Conservation (phyloP, 2,888 invertebrate species). For the Heteromyza rotundicornis region DNA sequence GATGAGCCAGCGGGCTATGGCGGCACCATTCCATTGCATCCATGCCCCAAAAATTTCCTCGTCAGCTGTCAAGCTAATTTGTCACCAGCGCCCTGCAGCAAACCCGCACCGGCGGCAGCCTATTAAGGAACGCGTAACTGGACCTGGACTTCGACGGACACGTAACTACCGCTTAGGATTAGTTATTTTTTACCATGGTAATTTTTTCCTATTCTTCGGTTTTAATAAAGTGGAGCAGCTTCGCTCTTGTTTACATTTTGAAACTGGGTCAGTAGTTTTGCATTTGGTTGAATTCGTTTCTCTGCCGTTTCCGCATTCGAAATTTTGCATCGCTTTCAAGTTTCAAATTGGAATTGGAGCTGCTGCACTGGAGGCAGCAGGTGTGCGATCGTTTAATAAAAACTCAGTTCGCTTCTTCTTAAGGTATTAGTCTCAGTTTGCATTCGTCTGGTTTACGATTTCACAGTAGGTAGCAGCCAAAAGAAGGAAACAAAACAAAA, state of each 20-base stretch:
- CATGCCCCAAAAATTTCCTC: conserved; percentile 9
- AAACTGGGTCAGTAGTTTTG: neutral
- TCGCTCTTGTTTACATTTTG: neutral
- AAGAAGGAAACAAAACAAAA: no score
- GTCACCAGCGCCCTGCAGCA: conserved; percentile 12
- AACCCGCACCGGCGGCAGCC: conserved; percentile 21
- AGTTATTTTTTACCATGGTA: neutral
- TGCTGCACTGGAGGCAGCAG: neutral
- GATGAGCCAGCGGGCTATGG: conserved; percentile 4
- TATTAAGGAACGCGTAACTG: conserved; percentile 12
- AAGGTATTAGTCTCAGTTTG: neutral
- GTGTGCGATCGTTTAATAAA: neutral
- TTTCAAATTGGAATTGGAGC: neutral
- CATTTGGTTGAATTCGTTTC: neutral
- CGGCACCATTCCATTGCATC: conserved; percentile 18
- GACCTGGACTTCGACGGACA: neutral
- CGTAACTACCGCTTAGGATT: neutral
- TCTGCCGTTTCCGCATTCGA: neutral
- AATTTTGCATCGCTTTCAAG: neutral
- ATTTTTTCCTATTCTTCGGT: neutral
- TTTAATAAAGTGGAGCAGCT: conserved; percentile 12
- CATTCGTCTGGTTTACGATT: neutral
- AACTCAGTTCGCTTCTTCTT: neutral
- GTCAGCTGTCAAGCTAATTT: conserved; percentile 12
- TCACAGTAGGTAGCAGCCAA: neutral